phyloP scores from a whole-genome alignment of 2,888 invertebrate species.

The Anthophora plumipes region DNA sequence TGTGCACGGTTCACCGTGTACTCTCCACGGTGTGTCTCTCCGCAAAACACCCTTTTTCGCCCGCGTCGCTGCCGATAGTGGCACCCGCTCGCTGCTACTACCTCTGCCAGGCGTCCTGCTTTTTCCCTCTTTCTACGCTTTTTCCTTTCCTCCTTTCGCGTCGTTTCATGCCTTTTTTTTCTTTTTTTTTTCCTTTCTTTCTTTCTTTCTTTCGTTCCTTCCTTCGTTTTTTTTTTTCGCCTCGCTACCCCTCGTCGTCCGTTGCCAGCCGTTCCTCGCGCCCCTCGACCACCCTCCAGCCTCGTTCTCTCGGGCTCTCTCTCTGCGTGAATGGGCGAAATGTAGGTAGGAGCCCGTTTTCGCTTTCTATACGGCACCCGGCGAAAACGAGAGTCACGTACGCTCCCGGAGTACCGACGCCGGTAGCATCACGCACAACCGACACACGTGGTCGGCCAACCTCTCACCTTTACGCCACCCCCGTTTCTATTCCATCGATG shows the following conservation, averaged over 20 bases:
- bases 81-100: slow-evolving; percentile 32
- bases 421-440: slow-evolving; percentile 71
- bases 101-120: slow-evolving; percentile 62
- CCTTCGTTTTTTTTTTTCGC: slow-evolving; percentile 62
- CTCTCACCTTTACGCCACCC: slow-evolving; percentile 60
- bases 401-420: slow-evolving; percentile 76
- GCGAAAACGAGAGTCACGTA: slow-evolving; percentile 84
- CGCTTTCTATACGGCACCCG: slow-evolving; percentile 83
- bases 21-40: slow-evolving; percentile 44
- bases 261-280: slow-evolving; percentile 43
- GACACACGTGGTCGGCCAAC: slow-evolving; percentile 74
- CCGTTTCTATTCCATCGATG: slow-evolving; percentile 24
- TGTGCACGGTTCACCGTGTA: slow-evolving; percentile 47
- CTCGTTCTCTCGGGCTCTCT: slow-evolving; percentile 72
- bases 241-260: slow-evolving; percentile 52
- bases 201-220: slow-evolving; percentile 35
- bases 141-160: slow-evolving; percentile 63
- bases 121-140: slow-evolving; percentile 71
- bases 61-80: slow-evolving; percentile 62
- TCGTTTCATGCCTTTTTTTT: slow-evolving; percentile 35
- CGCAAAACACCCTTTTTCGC: slow-evolving; percentile 63
- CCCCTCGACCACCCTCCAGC: slow-evolving; percentile 63
- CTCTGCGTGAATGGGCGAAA: slow-evolving; percentile 84
- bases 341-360: slow-evolving; percentile 84
- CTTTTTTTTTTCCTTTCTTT: slow-evolving; percentile 1